Conservation (phyloP, 2,888 invertebrate genomes). For the Coecobrya sp. region DNA sequence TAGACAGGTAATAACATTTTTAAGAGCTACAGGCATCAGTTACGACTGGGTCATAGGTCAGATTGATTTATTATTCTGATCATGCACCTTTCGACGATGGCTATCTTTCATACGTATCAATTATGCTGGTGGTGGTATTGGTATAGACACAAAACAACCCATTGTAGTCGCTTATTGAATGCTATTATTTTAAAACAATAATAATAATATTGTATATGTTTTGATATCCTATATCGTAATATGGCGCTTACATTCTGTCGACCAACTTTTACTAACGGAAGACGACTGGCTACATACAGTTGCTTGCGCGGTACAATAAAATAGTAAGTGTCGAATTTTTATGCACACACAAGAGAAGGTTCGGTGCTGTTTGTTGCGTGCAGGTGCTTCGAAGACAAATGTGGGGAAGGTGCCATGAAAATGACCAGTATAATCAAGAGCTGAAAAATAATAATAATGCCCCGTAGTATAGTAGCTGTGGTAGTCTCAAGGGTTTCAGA, state of each 20-base stretch:
- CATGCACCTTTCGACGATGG: conserved; percentile 72
- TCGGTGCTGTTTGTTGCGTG: conserved; percentile 51
- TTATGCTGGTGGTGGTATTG: conserved; percentile 62
- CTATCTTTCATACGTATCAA: conserved; percentile 83
- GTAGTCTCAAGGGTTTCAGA: neutral
- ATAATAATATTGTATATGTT: neutral
- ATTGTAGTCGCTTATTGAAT: conserved; percentile 19
- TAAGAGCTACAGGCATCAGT: conserved; percentile 63
- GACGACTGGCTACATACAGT: neutral
- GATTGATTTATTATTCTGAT: conserved; percentile 83
- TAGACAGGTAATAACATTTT: conserved; percentile 31
- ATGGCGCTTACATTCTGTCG: neutral
- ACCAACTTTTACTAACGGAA: conserved; percentile 26
- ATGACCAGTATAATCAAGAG: conserved; percentile 60
- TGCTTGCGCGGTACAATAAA: conserved; percentile 36
- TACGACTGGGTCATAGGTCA: conserved; percentile 81
- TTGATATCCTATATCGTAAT: conserved; percentile 8
- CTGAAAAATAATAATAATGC: conserved; percentile 54
- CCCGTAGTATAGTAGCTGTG: neutral
- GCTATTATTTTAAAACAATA: neutral
- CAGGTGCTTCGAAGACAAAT: conserved; percentile 66
- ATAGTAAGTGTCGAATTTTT: conserved; percentile 43
- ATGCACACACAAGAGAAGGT: conserved; percentile 29
- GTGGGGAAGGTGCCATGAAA: conserved; percentile 66
- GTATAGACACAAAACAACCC: neutral